Percentiles rank a stretch among this genome's conserved stretches.
These are phyloP conservation scores for Rhynchotus rufescens DNA, from an alignment of 2,797 vertebrate genomes.

Conservation along the genomic window DNA sequence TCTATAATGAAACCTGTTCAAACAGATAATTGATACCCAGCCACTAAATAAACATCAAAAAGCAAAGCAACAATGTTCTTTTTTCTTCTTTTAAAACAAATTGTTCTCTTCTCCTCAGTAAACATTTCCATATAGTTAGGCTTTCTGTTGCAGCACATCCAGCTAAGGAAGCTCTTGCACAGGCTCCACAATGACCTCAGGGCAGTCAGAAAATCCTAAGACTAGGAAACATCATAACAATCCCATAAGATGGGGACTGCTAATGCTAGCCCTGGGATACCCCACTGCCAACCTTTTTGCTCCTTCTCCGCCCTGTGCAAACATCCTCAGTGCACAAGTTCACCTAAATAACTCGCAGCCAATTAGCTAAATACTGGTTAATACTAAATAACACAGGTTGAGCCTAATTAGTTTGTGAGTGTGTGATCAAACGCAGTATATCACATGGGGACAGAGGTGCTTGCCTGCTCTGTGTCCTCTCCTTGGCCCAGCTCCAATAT, in stretches of 20 bases:
- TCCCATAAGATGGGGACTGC: neutral
- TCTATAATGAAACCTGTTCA: constrained; percentile 73
- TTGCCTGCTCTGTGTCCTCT: constrained; percentile 38
- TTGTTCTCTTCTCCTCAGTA: neutral
- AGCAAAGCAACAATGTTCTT: constrained; percentile 6
- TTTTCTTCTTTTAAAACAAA: constrained; percentile 15
- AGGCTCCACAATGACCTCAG: neutral
- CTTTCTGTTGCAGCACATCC: neutral
- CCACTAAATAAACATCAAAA: constrained; percentile 58
- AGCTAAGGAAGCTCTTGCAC: neutral
- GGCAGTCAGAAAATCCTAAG: neutral
- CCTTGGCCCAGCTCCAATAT: constrained; percentile 53
- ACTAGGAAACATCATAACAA: neutral
- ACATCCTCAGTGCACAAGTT: neutral
- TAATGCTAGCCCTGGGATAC: neutral
- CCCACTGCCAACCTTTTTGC: neutral
- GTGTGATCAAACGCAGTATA: constrained; percentile 53
- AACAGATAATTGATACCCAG: constrained; percentile 66
- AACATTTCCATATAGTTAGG: neutral
- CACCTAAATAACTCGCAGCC: neutral
- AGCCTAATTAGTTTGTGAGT: constrained; percentile 69
- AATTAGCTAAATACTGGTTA: constrained; percentile 18
- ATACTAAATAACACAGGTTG: constrained; percentile 12
- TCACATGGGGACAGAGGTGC: neutral
- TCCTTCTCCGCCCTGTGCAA: neutral